Conservation (phyloP, 2,113 vertebrate species). For the Syngnathus floridae region DNA sequence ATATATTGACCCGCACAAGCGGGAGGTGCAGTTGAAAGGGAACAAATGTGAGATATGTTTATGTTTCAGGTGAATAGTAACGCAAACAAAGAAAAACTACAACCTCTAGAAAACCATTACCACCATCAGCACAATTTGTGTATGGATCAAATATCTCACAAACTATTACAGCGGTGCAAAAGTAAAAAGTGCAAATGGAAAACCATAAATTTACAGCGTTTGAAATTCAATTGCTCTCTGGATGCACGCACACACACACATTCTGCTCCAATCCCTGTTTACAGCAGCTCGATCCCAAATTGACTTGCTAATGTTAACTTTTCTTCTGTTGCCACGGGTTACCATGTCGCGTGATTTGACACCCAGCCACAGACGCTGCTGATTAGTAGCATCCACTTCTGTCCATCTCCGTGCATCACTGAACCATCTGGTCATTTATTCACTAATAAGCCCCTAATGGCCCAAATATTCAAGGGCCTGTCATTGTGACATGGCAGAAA, state of each 20-base stretch:
- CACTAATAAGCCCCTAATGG: slow-evolving; percentile 99
- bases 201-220: slow-evolving; percentile 35
- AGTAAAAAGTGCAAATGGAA: slow-evolving; percentile 18
- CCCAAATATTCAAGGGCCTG: slow-evolving; percentile 99
- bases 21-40: slow-evolving; percentile 40
- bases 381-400: slow-evolving; percentile 99
- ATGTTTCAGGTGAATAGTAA: neutral
- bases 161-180: slow-evolving; percentile 7
- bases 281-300: slow-evolving; percentile 95
- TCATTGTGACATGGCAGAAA: slow-evolving; percentile 99
- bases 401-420: slow-evolving; percentile 99
- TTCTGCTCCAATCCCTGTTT: slow-evolving; percentile 84
- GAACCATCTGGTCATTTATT: slow-evolving; percentile 99
- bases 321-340: slow-evolving; percentile 99
- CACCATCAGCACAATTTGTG: neutral
- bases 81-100: neutral
- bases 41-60: slow-evolving; percentile 42
- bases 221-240: slow-evolving; percentile 46
- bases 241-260: slow-evolving; percentile 27
- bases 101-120: neutral
- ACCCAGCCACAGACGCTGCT: slow-evolving; percentile 98
- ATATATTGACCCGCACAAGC: slow-evolving; percentile 66
- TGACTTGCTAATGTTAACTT: slow-evolving; percentile 99
- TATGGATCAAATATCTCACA: slow-evolving; percentile 21
- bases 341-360: slow-evolving; percentile 99